Conservation (phyloP, 2,797 vertebrate genomes). For the Pagetopsis macropterus region DNA sequence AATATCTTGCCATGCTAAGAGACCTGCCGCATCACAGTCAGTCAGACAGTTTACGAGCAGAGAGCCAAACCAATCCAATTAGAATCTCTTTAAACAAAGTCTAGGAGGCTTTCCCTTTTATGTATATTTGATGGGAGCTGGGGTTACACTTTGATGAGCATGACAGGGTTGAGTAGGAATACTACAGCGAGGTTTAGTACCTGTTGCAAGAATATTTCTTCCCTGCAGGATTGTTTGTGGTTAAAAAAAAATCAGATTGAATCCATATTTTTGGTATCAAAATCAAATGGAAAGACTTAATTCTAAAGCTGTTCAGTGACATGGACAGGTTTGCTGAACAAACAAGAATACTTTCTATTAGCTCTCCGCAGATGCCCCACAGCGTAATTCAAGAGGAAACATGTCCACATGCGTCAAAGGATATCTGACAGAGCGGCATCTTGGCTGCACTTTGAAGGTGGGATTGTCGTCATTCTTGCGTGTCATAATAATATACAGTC, state of each 20-base stretch:
- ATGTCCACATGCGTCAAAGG: constrained; percentile 8
- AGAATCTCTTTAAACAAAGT: constrained; percentile 46
- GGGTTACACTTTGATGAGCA: constrained; percentile 45
- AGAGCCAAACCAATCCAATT: constrained; percentile 48
- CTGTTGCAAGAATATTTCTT: constrained; percentile 4
- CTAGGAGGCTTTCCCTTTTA: constrained; percentile 37
- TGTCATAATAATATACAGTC: constrained; percentile 30
- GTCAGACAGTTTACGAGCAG: constrained; percentile 35
- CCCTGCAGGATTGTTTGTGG: constrained; percentile 5
- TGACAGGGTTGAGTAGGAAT: constrained; percentile 30
- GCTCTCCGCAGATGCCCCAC: constrained; percentile 6
- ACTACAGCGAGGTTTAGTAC: constrained; percentile 11
- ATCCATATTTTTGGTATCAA: background rate
- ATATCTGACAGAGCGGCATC: constrained; percentile 22
- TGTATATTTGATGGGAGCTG: constrained; percentile 45
- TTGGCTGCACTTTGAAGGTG: constrained; percentile 28
- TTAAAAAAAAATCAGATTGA: background rate
- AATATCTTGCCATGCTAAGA: constrained; percentile 27
- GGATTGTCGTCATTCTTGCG: constrained; percentile 36
- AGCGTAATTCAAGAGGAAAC: constrained; percentile 25
- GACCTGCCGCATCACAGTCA: constrained; percentile 32
- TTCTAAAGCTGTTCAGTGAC: background rate
- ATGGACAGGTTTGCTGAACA: background rate
- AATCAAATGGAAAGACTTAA: background rate
- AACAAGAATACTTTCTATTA: constrained; percentile 8